Base-by-base conservation (phyloP, 92 coral and sea anemone genomes). In the Plumapathes pennacea region DNA sequence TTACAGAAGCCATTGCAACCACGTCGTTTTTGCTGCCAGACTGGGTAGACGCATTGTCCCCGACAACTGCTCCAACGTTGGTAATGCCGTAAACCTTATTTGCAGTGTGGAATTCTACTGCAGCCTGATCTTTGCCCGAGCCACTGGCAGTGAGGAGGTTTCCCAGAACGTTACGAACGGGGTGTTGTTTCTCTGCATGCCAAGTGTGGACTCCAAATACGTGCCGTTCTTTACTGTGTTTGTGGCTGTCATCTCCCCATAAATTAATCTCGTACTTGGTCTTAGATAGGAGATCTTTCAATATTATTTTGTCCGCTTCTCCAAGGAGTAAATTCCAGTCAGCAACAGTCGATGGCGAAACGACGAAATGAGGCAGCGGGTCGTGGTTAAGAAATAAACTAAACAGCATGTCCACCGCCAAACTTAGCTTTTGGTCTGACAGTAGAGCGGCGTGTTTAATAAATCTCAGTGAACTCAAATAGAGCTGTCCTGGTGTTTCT, bases 11-110 rank as follows among this genome's bases (percentile, higher is more conserved):
- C 11, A 26, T 64, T 36, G 57, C 72, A 33, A 64, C 37, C 26
- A 64, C 22, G 14, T 47, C 36, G 14, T 61, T 28, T 20, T 26
- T 19, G 14, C 39, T 57, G 0, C 65, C 65, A 32, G 22, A 36
- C 23, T 57, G 51, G 46, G 65, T 57, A 15, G 36, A 61, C 15
- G 69, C 69, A 61, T 44, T 61, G 18, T 61, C 69, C 56, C 69
- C 69, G 32, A 44, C 69, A 18, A 46, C 46, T 52, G 50, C 67
- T 23, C 50, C 29, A 60, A 60, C 67, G 43, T 60, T 42, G 11
- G 54, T 38, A 31, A 60, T 40, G 10, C 38, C 38, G 27, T 38
- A 59, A 38, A 37, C 38, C 19, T 61, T 24, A 23, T 62, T 29
- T 15, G 32, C 45, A 24, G 32, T 19, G 15, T 62, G 69, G 24